Evolutionary conservation across 2,797 vertebrate genomes (phyloP), one percentile per base, ranked within the genome.

Genomic region (Xenopus petersii): DNA sequence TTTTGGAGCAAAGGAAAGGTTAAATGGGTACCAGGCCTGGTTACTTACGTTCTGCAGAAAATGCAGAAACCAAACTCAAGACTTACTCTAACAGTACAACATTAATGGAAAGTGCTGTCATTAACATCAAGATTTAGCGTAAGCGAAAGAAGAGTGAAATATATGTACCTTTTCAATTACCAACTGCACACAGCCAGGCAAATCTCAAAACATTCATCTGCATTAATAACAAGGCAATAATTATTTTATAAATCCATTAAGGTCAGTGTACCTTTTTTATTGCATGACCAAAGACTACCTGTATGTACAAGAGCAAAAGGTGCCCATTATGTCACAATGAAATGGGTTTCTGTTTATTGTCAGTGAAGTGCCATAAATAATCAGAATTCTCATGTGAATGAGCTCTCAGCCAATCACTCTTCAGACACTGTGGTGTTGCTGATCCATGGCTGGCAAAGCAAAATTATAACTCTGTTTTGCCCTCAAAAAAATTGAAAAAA

Each of bases 41-140:
- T 91, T 90, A 93, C 89, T 91, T 84, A 73, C 67, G 82, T 88
- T 91, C 93, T 92, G 91, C 91, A 89, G 86, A 88, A 88, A 91
- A 90, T 83, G 89, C 91, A 93, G 92, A 92, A 89, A 79, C 87
- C 82, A 80, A 85, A 88, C 79, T 88, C 84, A 88, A 87, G 85
- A 90, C 89, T 88, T 63, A 72, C 70, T 67, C 36, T 66, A 58
- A 91, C 85, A 80, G 86, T 87, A 91, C 88, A 12, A 90, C 88
- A 83, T 79, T 86, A 89, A 88, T 85, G 80, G 82, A 85, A 87
- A 86, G 87, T 80, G 79, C 87, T 81, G 82, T 74, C 60, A 80
- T 88, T 82, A 88, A 86, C 86, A 84, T 85, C 51, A 0, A 77
- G 85, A 86, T 84, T 21, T 71, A 85, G 80, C 85, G 82, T 82